phyloP scores from a whole-genome alignment of 2,888 invertebrate species.

The Helleia helle region DNA sequence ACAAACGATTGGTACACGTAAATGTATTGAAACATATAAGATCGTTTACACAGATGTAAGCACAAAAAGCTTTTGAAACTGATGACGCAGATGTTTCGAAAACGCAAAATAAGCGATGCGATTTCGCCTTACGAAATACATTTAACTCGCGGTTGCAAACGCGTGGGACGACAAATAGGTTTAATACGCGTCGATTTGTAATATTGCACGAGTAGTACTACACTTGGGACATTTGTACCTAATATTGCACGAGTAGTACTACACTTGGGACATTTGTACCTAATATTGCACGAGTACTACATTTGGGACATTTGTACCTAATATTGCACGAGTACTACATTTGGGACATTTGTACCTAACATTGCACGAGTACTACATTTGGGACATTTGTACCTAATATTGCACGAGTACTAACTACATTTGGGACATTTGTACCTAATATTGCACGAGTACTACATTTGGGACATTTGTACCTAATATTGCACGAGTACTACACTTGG shows the following conservation, averaged over 20 bases:
- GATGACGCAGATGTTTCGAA: constrained; percentile 70
- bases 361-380: constrained; percentile 24
- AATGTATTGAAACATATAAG: not conserved
- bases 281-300: constrained; percentile 29
- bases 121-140: constrained; percentile 66
- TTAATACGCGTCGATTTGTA: constrained; percentile 52
- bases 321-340: constrained; percentile 26
- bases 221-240: no score
- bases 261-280: no score
- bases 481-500: constrained; percentile 23
- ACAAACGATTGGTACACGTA: not conserved
- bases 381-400: no score
- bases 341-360: no score
- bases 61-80: constrained; percentile 46
- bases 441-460: constrained; percentile 24
- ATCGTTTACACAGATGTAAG: constrained; percentile 25
- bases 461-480: no score
- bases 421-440: no score
- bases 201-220: constrained; percentile 27
- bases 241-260: constrained; percentile 29
- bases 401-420: no score
- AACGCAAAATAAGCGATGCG: constrained; percentile 70
- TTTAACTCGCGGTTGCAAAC: constrained; percentile 59
- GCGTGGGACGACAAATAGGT: constrained; percentile 68
- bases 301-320: no score